Conservation (phyloP, 2,888 invertebrate genomes). For the Volucella zonaria region DNA sequence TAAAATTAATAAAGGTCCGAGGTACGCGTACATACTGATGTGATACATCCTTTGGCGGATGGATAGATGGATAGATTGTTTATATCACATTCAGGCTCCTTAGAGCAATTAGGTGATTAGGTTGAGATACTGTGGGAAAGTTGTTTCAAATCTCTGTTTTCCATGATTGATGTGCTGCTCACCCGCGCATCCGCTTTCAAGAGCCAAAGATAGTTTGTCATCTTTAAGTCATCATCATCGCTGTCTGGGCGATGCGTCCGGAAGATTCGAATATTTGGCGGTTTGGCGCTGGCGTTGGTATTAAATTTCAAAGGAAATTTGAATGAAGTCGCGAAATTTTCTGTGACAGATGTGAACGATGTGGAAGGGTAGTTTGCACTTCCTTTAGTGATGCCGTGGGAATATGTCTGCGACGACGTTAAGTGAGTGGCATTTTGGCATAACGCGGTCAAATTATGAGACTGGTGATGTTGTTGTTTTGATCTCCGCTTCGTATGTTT, state of each 20-base stretch:
- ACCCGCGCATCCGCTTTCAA: constrained; percentile 48
- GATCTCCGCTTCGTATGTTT: too few species aligned
- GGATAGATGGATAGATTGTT: constrained; percentile 46
- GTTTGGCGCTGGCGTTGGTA: constrained; percentile 66
- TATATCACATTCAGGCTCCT: constrained; percentile 50
- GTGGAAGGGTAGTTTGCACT: constrained; percentile 9
- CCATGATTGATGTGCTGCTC: constrained; percentile 23
- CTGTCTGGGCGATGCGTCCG: constrained; percentile 2
- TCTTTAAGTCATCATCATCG: constrained; percentile 43
- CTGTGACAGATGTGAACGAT: constrained; percentile 45
- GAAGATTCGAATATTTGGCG: neutral
- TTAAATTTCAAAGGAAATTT: constrained; percentile 63
- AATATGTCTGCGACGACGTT: constrained; percentile 43
- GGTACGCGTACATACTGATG: neutral
- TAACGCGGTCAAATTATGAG: constrained; percentile 31
- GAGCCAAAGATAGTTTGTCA: constrained; percentile 53
- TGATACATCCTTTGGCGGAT: constrained; percentile 61
- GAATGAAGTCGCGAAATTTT: constrained; percentile 58
- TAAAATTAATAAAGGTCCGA: constrained; percentile 57
- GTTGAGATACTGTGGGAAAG: constrained; percentile 59
- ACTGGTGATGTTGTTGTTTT: too few species aligned
- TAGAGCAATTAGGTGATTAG: constrained; percentile 70
- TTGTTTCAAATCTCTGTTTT: neutral
- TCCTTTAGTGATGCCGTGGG: constrained; percentile 56
- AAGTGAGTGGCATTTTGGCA: constrained; percentile 56